Evolutionary conservation across 2,797 vertebrate species (phyloP), one percentile per base, ranked within the genome.

Genomic region (Protosalanx chinensis): DNA sequence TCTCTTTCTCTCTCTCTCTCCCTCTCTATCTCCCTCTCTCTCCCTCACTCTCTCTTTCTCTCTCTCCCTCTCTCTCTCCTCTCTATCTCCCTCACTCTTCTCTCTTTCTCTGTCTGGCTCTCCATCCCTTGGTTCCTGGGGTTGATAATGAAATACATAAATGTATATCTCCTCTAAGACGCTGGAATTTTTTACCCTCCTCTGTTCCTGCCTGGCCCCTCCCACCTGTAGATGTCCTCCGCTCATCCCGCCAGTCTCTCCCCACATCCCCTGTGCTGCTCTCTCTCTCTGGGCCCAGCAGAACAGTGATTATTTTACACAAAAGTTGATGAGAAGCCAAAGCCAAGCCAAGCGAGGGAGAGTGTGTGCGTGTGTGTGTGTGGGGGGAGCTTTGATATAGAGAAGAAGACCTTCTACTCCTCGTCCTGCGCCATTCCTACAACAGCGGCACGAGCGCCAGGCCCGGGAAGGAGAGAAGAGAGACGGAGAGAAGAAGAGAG

Each of bases 81-180:
- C 75, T 66, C 69, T 76, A 77, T 58, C 64, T 66, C 62, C n/a
- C 49, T 59, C 5, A 6, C 27, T 67, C 66, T 71, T 76, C 23
- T 78, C 77, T 76, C 62, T 77, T 1, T 27, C 23, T 27, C 23
- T 27, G 23, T 27, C 23, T 27, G 23, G 23, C 23, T 27, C 23
- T 27, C 23, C 23, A 27, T 32, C 78, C 72, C 65, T 68, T 70
- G 71, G 75, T 70, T 80, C 66, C 77, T 78, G 67, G 78, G 73
- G 66, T 71, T 71, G 74, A 82, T 88, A 88, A 90, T 89, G 86
- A 88, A 88, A 87, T 87, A 84, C 83, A 87, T 88, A 83, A 86
- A 88, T 87, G 86, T 84, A 84, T 85, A 77, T 76, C 65, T 84
- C 85, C 79, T 76, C 84, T 78, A 72, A 76, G 79, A 83, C 72